Evolutionary conservation across 2,113 vertebrate genomes (phyloP).

Genomic region (Corydoras sp.): DNA sequence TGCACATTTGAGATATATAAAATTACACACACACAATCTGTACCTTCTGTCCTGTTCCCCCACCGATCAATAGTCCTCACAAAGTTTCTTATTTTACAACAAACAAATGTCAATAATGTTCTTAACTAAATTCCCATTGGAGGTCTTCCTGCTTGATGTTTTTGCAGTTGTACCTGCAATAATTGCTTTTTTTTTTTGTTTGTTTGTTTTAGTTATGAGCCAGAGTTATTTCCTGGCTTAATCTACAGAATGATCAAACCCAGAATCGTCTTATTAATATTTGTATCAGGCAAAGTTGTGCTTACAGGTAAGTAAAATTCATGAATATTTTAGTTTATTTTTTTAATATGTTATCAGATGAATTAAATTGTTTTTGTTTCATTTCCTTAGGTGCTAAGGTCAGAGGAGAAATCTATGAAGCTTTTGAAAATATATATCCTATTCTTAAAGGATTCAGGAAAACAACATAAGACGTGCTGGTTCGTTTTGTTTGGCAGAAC

Average conservation of each 20-base stretch:
- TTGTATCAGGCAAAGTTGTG: constrained; percentile 98
- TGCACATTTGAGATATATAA: too few relatives aligned
- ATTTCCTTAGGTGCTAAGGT: constrained; percentile 85
- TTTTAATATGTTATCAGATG: too few relatives aligned
- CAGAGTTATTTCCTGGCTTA: constrained; percentile 94
- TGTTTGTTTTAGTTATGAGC: constrained; percentile 79
- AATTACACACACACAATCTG: too few relatives aligned
- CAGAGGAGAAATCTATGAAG: constrained; percentile 95
- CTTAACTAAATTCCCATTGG: too few relatives aligned
- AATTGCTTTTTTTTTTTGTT: constrained; percentile 2
- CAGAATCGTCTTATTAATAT: constrained; percentile 96
- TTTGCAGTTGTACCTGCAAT: not conserved
- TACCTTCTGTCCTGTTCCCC: too few relatives aligned
- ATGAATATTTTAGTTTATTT: too few relatives aligned
- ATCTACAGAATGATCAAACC: constrained; percentile 99
- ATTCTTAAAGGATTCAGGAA: constrained; percentile 98
- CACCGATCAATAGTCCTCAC: too few relatives aligned
- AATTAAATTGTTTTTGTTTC: too few relatives aligned
- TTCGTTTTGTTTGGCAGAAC: constrained; percentile 25
- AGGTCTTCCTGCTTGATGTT: not conserved
- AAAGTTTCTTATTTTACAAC: too few relatives aligned
- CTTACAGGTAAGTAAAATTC: constrained; percentile 80
- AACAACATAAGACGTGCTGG: constrained; percentile 74
- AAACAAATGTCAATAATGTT: too few relatives aligned
- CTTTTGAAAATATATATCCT: constrained; percentile 98